Evolutionary conservation across 2,888 invertebrate species (phyloP).

Genomic region (Caenorhabditis angaria): DNA sequence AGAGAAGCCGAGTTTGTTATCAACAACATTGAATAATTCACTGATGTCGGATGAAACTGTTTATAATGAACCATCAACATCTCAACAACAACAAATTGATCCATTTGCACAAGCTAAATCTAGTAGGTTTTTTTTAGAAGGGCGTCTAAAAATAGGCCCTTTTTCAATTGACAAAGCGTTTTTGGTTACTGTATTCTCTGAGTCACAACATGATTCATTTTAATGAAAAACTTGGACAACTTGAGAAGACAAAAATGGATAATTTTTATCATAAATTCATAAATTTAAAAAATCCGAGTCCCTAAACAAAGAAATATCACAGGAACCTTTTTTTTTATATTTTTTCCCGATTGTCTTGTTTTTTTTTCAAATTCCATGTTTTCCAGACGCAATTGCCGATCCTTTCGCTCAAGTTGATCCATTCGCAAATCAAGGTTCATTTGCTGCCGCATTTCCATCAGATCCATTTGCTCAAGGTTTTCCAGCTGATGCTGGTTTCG

Average conservation of each 20-base stretch:
- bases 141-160: too few relatives aligned
- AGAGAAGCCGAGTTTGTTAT: constrained; percentile 3
- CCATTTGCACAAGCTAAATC: constrained; percentile 40
- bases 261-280: too few relatives aligned
- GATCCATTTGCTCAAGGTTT: constrained; percentile 47
- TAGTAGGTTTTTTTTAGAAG: constrained; percentile 19
- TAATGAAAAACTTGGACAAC: neutral
- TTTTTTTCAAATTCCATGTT: too few relatives aligned
- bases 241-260: neutral
- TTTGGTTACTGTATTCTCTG: too few relatives aligned
- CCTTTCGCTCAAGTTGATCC: constrained; percentile 56
- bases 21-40: constrained; percentile 1
- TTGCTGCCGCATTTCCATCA: constrained; percentile 40
- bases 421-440: constrained; percentile 35
- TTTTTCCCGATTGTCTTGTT: too few relatives aligned
- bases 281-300: too few relatives aligned
- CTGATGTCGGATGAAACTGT: constrained; percentile 27
- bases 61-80: constrained; percentile 28
- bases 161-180: too few relatives aligned
- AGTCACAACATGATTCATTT: too few relatives aligned
- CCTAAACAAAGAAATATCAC: too few relatives aligned
- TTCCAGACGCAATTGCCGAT: constrained; percentile 38
- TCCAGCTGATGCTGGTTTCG: constrained; percentile 24
- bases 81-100: constrained; percentile 40
- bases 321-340: too few relatives aligned